phyloP scores from a whole-genome alignment of 2,113 vertebrate species.

The Aix galericulata region DNA sequence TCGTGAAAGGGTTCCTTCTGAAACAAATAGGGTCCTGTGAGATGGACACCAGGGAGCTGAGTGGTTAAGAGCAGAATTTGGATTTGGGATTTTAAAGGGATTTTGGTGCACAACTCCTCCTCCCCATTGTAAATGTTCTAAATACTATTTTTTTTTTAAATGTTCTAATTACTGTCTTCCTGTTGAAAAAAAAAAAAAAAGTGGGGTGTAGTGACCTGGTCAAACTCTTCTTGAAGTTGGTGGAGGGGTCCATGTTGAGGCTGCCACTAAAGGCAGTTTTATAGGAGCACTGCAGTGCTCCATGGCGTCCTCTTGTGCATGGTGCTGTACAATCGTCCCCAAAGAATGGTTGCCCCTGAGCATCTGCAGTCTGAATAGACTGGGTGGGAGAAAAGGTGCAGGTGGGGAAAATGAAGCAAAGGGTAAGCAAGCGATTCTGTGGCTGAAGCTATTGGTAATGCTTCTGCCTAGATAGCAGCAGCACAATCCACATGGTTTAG shows the following conservation, averaged over 20 bases:
- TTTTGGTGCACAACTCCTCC: background rate
- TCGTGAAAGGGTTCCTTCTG: slow-evolving; percentile 1
- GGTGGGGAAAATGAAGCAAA: slow-evolving; percentile 10
- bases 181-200: background rate
- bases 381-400: background rate
- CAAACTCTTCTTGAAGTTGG: background rate
- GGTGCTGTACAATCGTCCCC: background rate
- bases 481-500: background rate
- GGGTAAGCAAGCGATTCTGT: background rate
- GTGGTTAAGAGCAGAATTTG: background rate
- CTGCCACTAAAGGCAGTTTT: background rate
- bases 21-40: background rate
- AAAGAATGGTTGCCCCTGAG: background rate
- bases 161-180: background rate
- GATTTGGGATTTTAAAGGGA: background rate
- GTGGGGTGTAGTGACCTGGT: background rate
- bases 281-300: background rate
- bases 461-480: background rate
- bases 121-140: background rate
- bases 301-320: background rate
- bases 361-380: background rate
- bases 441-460: background rate
- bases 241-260: background rate
- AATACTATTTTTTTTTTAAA: background rate
- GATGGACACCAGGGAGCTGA: background rate